Conservation (phyloP, 2,888 invertebrate genomes). For the Cosmopolites sordidus region DNA sequence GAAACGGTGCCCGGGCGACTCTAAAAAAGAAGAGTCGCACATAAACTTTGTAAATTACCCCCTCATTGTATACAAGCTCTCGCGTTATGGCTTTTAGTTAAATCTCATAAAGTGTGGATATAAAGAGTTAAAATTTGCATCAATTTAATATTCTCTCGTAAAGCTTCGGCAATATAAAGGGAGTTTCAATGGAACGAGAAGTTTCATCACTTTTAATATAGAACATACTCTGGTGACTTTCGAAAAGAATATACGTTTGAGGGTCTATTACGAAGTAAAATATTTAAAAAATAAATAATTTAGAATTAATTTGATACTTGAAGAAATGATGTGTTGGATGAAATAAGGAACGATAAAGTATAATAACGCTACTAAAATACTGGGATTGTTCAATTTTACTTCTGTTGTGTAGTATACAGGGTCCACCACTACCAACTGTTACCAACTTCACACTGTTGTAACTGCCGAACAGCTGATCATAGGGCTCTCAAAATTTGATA, state of each 20-base stretch:
- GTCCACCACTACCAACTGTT: too few species aligned
- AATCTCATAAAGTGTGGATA: slow-evolving; percentile 18
- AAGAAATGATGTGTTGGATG: too few species aligned
- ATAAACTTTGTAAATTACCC: slow-evolving; percentile 12
- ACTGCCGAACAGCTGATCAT: too few species aligned
- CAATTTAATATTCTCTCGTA: slow-evolving; percentile 16
- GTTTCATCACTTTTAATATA: slow-evolving; percentile 25
- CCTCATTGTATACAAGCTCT: slow-evolving; percentile 12
- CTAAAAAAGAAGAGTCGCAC: slow-evolving; percentile 5
- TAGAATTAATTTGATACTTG: too few species aligned
- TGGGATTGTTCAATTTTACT: too few species aligned
- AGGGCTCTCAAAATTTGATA: too few species aligned
- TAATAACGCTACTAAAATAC: too few species aligned
- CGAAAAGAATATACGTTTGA: neutral
- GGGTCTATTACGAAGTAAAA: too few species aligned
- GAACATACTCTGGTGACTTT: neutral
- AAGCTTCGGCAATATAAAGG: slow-evolving; percentile 21
- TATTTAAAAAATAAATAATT: too few species aligned
- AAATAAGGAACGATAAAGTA: too few species aligned
- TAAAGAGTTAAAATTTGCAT: slow-evolving; percentile 7
- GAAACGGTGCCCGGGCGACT: neutral
- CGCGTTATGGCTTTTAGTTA: slow-evolving; percentile 22
- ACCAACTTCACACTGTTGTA: too few species aligned
- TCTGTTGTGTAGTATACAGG: too few species aligned
- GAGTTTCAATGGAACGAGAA: slow-evolving; percentile 19